Conservation (phyloP, 2,113 vertebrate genomes). For the Chloroceryle aenea region DNA sequence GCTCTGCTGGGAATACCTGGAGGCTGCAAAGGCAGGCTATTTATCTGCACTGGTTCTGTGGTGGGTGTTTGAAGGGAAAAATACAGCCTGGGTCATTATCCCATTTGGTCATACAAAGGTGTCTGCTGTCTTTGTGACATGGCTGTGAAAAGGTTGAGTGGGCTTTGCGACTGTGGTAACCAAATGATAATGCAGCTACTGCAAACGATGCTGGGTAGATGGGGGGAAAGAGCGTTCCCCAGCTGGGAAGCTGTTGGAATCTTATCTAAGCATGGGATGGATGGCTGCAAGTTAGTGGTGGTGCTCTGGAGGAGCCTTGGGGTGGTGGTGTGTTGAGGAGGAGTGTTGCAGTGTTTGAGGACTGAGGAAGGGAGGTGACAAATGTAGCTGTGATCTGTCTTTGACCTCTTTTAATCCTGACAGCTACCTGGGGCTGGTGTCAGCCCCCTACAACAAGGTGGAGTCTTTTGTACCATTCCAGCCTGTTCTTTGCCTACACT, state of each 20-base stretch:
- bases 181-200: neutral
- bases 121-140: neutral
- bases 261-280: neutral
- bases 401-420: neutral
- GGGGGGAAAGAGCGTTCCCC: neutral
- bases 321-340: neutral
- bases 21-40: neutral
- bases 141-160: neutral
- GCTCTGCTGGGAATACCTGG: neutral
- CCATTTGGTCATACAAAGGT: neutral
- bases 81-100: neutral
- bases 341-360: neutral
- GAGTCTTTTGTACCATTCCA: neutral
- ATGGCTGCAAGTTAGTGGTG: neutral
- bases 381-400: conserved; percentile 8
- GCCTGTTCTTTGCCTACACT: conserved; percentile 17
- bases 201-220: neutral
- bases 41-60: neutral
- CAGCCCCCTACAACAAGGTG: neutral
- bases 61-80: neutral
- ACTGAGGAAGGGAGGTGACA: neutral
- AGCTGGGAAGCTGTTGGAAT: neutral
- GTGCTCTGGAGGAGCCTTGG: neutral
- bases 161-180: neutral
- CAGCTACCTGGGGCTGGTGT: neutral